Evolutionary conservation across 2,888 invertebrate genomes (phyloP).

Genomic region (Coecobrya sp.): DNA sequence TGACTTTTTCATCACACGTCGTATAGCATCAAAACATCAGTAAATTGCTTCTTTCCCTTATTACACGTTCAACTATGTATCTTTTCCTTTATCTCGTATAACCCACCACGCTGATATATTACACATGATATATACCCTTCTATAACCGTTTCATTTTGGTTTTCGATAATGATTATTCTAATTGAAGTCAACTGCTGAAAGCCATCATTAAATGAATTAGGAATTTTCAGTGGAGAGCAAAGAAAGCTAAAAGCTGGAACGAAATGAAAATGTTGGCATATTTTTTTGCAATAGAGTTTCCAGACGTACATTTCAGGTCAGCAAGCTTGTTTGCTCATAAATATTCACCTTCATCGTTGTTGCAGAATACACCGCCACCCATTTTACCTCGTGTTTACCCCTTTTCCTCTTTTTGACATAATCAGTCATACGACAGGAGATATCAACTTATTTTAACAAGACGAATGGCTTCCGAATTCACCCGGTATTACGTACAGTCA

Average conservation of each 20-base stretch:
- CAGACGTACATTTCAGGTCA: neutral
- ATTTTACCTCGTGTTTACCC: constrained; percentile 25
- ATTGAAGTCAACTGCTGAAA: constrained; percentile 81
- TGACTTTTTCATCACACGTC: constrained; percentile 59
- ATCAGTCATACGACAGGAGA: constrained; percentile 65
- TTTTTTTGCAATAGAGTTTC: constrained; percentile 28
- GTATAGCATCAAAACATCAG: constrained; percentile 65
- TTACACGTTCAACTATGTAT: constrained; percentile 44
- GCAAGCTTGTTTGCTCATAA: constrained; percentile 40
- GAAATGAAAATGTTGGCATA: neutral
- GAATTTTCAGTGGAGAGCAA: constrained; percentile 21
- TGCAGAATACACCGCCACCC: neutral
- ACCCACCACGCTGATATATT: neutral
- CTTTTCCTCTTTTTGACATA: constrained; percentile 75
- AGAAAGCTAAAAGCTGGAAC: neutral
- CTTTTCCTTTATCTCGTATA: constrained; percentile 26
- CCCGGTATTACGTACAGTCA: constrained; percentile 67
- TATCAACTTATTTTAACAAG: constrained; percentile 74
- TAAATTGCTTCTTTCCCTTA: constrained; percentile 75
- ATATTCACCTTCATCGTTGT: constrained; percentile 9
- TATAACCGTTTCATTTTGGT: constrained; percentile 11
- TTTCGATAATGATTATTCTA: constrained; percentile 74
- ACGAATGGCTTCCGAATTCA: constrained; percentile 81
- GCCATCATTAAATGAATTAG: constrained; percentile 79
- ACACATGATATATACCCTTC: neutral